These are phyloP conservation scores for Boleophthalmus pectinirostris DNA, from an alignment of 2,113 vertebrate species.

Conservation along the genomic window DNA sequence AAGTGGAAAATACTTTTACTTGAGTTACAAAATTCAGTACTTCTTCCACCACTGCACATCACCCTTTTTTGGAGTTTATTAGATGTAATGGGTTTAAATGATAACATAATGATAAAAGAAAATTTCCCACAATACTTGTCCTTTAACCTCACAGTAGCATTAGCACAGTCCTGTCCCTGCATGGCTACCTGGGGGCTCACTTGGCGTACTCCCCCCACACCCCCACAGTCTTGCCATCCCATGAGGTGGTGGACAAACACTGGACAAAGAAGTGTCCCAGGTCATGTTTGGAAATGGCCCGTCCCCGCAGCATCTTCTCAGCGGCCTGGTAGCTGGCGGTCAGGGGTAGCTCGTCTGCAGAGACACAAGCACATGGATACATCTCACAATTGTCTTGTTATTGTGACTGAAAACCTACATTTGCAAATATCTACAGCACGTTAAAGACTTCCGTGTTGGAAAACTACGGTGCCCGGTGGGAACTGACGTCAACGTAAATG, in stretches of 20 bases:
- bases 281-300: conserved; percentile 88
- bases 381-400: no score
- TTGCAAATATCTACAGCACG: no score
- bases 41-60: no score
- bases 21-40: no score
- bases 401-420: no score
- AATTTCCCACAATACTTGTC: not conserved
- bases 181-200: conserved; percentile 4
- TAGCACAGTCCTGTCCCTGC: not conserved
- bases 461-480: no score
- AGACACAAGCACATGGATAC: not conserved
- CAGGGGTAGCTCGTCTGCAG: conserved; percentile 81
- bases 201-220: conserved; percentile 80
- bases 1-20: no score
- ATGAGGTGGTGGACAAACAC: conserved; percentile 83
- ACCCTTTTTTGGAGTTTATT: no score
- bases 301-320: conserved; percentile 74
- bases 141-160: not conserved
- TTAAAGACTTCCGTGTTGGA: no score
- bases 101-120: not conserved
- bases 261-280: conserved; percentile 88
- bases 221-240: conserved; percentile 81
- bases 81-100: no score
- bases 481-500: no score
- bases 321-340: conserved; percentile 78